A percentile compares a stretch with the other conserved stretches of the same genome.
Conservation (phyloP, 2,113 vertebrate genomes). For the Meriones unguiculatus region DNA sequence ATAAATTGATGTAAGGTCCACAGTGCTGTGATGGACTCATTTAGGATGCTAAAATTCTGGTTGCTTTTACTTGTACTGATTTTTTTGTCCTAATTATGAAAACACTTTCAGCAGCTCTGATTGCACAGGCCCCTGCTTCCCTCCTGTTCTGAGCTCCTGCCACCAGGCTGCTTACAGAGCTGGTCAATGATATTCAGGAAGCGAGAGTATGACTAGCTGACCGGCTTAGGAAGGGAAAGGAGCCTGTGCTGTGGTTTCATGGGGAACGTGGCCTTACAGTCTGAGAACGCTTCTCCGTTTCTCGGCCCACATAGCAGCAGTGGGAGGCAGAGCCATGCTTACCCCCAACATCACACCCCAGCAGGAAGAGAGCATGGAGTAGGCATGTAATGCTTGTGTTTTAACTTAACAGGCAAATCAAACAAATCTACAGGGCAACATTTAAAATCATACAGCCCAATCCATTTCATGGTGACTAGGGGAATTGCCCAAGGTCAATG, state of each 20-base stretch:
- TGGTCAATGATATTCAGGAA: not conserved
- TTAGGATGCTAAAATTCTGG: not conserved
- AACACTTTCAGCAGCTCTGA: not conserved
- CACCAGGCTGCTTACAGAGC: not conserved
- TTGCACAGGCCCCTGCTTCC: not conserved
- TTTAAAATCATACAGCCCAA: conserved; percentile 45
- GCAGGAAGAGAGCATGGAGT: not conserved
- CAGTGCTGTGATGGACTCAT: not conserved
- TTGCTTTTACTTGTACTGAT: not conserved
- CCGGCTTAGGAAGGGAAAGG: not conserved
- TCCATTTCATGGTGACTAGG: conserved; percentile 29
- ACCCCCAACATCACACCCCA: not conserved
- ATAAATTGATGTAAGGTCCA: not conserved
- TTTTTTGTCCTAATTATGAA: not conserved
- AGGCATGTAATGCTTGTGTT: not conserved
- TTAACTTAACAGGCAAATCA: conserved; percentile 43
- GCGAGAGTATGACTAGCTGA: not conserved
- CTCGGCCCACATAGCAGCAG: not conserved
- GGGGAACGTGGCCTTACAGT: not conserved
- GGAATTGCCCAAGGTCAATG: conserved; percentile 65
- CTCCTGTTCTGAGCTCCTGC: not conserved
- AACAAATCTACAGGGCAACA: conserved; percentile 15
- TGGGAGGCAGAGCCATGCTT: not conserved
- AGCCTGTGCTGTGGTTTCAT: not conserved
- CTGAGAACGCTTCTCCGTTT: not conserved